Conservation (phyloP, 2,888 invertebrate species). For the Troides aeacus region DNA sequence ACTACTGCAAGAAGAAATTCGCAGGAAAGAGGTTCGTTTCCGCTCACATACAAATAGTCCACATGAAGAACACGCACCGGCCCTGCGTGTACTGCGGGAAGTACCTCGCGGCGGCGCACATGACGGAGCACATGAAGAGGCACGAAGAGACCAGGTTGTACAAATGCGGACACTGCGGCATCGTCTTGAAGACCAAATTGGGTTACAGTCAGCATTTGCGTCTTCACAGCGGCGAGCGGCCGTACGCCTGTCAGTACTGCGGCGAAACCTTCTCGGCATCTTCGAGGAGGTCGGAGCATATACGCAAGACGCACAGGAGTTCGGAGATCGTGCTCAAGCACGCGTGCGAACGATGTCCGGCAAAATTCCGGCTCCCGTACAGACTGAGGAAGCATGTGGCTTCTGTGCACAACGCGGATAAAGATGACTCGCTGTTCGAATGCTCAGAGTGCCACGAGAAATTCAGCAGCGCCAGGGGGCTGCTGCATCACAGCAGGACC, state of each 20-base stretch:
- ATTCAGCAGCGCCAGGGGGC: conserved; percentile 54
- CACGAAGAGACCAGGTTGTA: conserved; percentile 45
- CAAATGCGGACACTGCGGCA: conserved; percentile 57
- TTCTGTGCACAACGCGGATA: conserved; percentile 45
- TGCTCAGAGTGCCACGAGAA: conserved; percentile 55
- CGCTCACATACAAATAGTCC: conserved; percentile 70
- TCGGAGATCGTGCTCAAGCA: conserved; percentile 48
- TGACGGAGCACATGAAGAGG: conserved; percentile 61
- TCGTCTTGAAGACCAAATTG: conserved; percentile 53
- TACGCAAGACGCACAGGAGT: conserved; percentile 51
- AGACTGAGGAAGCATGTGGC: conserved; percentile 54
- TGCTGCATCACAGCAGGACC: conserved; percentile 56
- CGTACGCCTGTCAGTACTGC: conserved; percentile 59
- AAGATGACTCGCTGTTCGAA: conserved; percentile 42
- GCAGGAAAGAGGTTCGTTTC: conserved; percentile 60
- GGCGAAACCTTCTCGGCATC: conserved; percentile 63
- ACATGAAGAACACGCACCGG: conserved; percentile 61
- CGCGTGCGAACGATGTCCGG: conserved; percentile 56
- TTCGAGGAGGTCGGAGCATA: conserved; percentile 63
- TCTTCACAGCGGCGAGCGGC: conserved; percentile 65
- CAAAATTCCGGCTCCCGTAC: conserved; percentile 56
- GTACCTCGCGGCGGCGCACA: conserved; percentile 59
- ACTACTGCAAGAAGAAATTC: conserved; percentile 65
- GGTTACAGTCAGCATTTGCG: conserved; percentile 64
- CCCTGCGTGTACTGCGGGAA: conserved; percentile 66